Evolutionary conservation across 2,797 vertebrate genomes (phyloP), one percentile per base, ranked within the genome.

Genomic region (Micromesistius poutassou): DNA sequence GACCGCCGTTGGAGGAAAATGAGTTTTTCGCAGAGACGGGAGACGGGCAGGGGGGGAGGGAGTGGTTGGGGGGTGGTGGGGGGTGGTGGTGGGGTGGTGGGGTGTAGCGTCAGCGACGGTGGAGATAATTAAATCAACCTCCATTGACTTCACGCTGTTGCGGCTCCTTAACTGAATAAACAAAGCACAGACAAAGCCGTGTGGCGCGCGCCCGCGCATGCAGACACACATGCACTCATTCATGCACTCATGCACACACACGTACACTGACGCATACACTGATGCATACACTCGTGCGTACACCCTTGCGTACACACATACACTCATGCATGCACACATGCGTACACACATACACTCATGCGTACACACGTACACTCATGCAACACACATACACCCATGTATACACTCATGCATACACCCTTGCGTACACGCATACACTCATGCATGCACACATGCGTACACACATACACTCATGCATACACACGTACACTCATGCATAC

Each of bases 51-150:
- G 46, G 14, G 16, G 46, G 46, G 3, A 4, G 40, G 13, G 40
- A 13, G 40, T 42, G 40, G n/a, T n/a, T n/a, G 40, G 40, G 12
- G 25, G 2, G 62, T 2, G 6, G 62, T 22, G 6, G 22, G 66
- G 25, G n/a, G 25, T 25, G 25, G 83, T 28, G 73, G 81, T 79
- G 79, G 36, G n/a, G 76, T 22, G 12, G 46, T n/a, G 82, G 73
- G 81, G 46, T 2, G 46, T 22, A 50, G 46, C 16, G 46, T 22
- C 46, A 22, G 46, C 46, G 46, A 80, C 80, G 82, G 81, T 83
- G 77, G 12, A 68, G 71, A 82, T 89, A 87, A 88, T 89, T 86
- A 70, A 87, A 90, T 91, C 84, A 87, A 85, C 81, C 88, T 85
- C 75, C 74, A 72, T 77, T 85, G 83, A 85, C 81, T 83, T 78